A percentile compares a stretch with the other conserved stretches of the same genome.
phyloP scores from a whole-genome alignment of 2,888 invertebrate species.

The Pandemis cinnamomeana region DNA sequence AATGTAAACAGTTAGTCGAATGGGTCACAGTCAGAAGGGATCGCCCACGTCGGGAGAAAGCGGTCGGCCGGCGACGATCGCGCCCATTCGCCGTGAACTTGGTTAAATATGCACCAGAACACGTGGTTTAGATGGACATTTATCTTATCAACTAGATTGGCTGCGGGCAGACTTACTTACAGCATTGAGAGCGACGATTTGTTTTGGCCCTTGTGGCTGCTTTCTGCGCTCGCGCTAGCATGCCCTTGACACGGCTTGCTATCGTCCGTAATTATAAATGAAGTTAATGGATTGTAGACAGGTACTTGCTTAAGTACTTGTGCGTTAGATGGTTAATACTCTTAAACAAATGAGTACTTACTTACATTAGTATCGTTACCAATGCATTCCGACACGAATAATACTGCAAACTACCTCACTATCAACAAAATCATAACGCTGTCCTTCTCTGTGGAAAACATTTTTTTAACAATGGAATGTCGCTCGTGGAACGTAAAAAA shows the following conservation, averaged over 20 bases:
- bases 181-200: not conserved
- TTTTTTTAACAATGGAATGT: not conserved
- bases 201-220: slow-evolving; percentile 1
- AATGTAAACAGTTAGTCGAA: slow-evolving; percentile 37
- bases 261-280: not conserved
- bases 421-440: not conserved
- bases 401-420: not conserved
- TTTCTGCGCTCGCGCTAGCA: not conserved
- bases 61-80: slow-evolving; percentile 6
- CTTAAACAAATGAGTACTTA: not conserved
- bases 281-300: not conserved
- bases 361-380: not conserved
- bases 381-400: not conserved
- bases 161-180: slow-evolving; percentile 10
- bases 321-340: not conserved
- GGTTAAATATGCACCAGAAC: slow-evolving; percentile 19
- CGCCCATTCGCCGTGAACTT: slow-evolving; percentile 37
- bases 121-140: slow-evolving; percentile 22
- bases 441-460: not conserved
- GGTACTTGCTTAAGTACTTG: not conserved
- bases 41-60: slow-evolving; percentile 41
- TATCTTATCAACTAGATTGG: slow-evolving; percentile 14
- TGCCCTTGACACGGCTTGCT: not conserved
- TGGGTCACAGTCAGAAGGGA: slow-evolving; percentile 30
- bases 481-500: not conserved